Percentiles rank a stretch among this genome's conserved stretches.
These are phyloP conservation scores for Melanotaenia maccullochi DNA, from an alignment of 2,797 vertebrate genomes.

Conservation along the genomic window DNA sequence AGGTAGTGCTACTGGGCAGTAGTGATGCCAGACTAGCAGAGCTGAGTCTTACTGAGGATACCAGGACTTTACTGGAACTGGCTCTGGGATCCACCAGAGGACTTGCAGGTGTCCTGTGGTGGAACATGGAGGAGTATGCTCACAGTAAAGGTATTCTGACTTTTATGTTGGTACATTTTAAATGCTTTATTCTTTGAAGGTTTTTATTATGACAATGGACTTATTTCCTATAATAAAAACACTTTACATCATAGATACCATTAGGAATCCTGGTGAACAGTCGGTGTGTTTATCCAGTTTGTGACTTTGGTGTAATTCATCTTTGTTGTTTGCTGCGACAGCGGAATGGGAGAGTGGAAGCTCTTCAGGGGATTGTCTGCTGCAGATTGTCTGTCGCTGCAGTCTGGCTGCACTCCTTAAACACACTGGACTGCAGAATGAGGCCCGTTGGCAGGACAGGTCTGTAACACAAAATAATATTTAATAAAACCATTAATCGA, in stretches of 20 bases:
- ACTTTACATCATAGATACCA: not conserved
- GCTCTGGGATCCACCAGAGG: conserved; percentile 81
- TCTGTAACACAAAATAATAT: conserved; percentile 48
- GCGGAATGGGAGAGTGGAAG: conserved; percentile 83
- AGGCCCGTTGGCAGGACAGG: conserved; percentile 83
- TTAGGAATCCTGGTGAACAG: not conserved
- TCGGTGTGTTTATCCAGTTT: conserved; percentile 6
- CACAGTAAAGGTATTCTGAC: conserved; percentile 75
- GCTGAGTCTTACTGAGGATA: conserved; percentile 79
- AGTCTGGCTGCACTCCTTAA: conserved; percentile 85
- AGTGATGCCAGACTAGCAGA: conserved; percentile 78
- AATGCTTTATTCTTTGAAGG: conserved; percentile 2
- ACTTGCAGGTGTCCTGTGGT: conserved; percentile 79
- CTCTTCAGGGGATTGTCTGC: conserved; percentile 75
- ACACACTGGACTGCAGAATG: conserved; percentile 83
- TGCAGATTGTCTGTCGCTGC: conserved; percentile 84
- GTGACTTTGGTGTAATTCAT: conserved; percentile 22
- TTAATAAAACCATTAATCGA: conserved; percentile 8
- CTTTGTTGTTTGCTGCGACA: conserved; percentile 44
- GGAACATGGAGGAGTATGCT: conserved; percentile 85
- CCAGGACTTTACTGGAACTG: conserved; percentile 79
- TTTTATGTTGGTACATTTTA: not conserved
- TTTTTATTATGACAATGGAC: conserved; percentile 3
- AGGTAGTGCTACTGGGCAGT: conserved; percentile 79
- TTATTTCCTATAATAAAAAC: not conserved